Percentiles rank a stretch among this genome's conserved stretches.
Evolutionary conservation across 2,888 invertebrate genomes (phyloP).

Genomic region (Orthosia cruda): DNA sequence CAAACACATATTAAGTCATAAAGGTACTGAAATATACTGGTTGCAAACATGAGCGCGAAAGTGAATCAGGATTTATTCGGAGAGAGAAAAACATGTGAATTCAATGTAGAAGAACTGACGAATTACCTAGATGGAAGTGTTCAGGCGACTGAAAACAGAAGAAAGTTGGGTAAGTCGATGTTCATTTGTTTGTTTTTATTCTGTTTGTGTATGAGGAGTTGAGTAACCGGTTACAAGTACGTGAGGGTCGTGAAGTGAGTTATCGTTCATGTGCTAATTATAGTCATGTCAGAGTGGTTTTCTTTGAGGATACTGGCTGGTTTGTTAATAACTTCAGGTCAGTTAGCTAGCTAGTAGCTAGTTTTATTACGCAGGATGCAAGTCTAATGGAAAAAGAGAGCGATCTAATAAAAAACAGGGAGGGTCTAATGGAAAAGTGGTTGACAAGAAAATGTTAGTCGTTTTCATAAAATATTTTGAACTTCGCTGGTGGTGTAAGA

Average conservation of each 20-base stretch:
- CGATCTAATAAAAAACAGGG: too few species aligned
- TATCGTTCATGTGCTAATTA: not conserved
- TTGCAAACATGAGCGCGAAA: constrained; percentile 61
- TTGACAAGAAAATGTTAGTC: too few species aligned
- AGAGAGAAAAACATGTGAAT: constrained; percentile 94
- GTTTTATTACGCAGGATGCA: not conserved
- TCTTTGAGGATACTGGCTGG: not conserved
- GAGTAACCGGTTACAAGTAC: not conserved
- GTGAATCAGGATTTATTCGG: constrained; percentile 93
- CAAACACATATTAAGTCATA: not conserved
- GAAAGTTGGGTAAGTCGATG: constrained; percentile 77
- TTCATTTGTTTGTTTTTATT: constrained; percentile 21
- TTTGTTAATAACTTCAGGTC: constrained; percentile 27
- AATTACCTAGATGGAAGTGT: constrained; percentile 94
- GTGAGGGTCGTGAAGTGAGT: not conserved
- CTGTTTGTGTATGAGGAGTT: not conserved
- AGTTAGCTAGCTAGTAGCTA: not conserved
- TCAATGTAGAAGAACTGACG: constrained; percentile 94
- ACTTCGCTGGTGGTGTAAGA: constrained; percentile 1
- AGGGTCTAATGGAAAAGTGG: too few species aligned
- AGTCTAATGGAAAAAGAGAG: not conserved
- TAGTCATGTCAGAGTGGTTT: constrained; percentile 6
- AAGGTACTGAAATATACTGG: not conserved
- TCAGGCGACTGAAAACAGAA: constrained; percentile 93
- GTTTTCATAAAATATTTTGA: not conserved